Base-by-base conservation (phyloP, 2,888 invertebrate species). In the Eilema griseolum region DNA sequence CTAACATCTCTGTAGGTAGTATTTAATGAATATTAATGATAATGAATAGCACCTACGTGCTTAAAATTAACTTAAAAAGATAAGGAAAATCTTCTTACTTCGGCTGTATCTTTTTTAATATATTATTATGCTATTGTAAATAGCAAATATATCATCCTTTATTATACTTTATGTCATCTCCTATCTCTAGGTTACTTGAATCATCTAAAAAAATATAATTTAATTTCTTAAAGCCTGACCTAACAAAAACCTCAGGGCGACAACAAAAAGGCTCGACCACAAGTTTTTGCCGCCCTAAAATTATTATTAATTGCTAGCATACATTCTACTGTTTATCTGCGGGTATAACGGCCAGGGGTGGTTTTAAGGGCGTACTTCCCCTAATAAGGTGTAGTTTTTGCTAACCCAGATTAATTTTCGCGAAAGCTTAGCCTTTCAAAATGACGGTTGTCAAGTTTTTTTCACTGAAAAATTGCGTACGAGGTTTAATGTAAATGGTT, bases 371-470 rank as follows among this genome's bases (percentile, higher is more conserved):
- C 62, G 62, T 61, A 65, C 61, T 71, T 87, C 85, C 90, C 86
- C 90, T 93, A 93, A 93, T 90, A 92, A 93, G 93, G 89, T 85
- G 85, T 90, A 90, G 91, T 94, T 95, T 95, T 94, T 93, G 91
- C 83, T 63, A 72, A 69, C 71, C 62, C 68, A 75, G 90, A 91
- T 91, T 90, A 90, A 91, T 92, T 88, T 81, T 88, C 79, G 82
- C 83, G 75, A 86, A 86, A 86, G 87, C 87, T 82, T 78, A 84
- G 84, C 79, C 78, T 83, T 79, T 70, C 83, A 83, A 85, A 83
- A 82, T 80, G 83, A 80, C 73, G 78, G 72, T 81, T 87, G 83
- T 85, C 80, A 82, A 76, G 75, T 83, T 86, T 83, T 85, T 37
- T 76, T 74, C 69, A 70, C 63, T 78, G 71, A 77, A 77, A 81